A percentile compares a stretch with the other conserved stretches of the same genome.
phyloP scores from a whole-genome alignment of 2,113 vertebrate species.

The Dipodomys stephensi region DNA sequence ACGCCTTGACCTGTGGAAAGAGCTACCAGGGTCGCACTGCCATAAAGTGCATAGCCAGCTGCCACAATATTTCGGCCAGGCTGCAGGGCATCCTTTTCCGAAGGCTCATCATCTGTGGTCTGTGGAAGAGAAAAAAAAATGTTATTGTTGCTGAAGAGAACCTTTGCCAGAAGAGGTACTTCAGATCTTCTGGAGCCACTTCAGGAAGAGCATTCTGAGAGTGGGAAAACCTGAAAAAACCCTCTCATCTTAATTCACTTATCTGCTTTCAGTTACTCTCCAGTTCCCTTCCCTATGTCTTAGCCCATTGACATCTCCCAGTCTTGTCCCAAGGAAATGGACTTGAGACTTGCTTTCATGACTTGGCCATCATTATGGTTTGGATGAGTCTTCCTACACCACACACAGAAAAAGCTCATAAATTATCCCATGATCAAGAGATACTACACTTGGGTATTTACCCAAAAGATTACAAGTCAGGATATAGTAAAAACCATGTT shows the following conservation, averaged over 20 bases:
- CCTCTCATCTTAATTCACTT: too few relatives aligned
- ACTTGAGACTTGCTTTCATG: not conserved
- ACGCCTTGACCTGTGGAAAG: constrained; percentile 95
- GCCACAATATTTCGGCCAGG: constrained; percentile 93
- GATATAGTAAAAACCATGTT: too few relatives aligned
- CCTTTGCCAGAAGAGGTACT: not conserved
- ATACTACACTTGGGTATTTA: too few relatives aligned
- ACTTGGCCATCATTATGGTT: not conserved
- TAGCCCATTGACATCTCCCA: not conserved
- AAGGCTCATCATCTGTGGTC: constrained; percentile 90
- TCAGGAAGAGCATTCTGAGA: not conserved
- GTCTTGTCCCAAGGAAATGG: not conserved
- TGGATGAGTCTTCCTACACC: not conserved
- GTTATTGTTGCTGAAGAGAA: constrained; percentile 29
- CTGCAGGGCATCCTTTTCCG: constrained; percentile 94
- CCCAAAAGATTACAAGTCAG: too few relatives aligned
- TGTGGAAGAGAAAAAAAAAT: constrained; percentile 65
- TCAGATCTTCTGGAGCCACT: not conserved
- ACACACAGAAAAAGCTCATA: too few relatives aligned
- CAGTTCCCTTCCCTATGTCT: not conserved
- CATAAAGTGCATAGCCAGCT: constrained; percentile 96
- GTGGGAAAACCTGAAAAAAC: not conserved
- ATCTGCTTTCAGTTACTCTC: not conserved
- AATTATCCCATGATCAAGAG: too few relatives aligned
- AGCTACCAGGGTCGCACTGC: constrained; percentile 96